Conservation (phyloP, 2,888 invertebrate genomes). For the Tetropium fuscum region DNA sequence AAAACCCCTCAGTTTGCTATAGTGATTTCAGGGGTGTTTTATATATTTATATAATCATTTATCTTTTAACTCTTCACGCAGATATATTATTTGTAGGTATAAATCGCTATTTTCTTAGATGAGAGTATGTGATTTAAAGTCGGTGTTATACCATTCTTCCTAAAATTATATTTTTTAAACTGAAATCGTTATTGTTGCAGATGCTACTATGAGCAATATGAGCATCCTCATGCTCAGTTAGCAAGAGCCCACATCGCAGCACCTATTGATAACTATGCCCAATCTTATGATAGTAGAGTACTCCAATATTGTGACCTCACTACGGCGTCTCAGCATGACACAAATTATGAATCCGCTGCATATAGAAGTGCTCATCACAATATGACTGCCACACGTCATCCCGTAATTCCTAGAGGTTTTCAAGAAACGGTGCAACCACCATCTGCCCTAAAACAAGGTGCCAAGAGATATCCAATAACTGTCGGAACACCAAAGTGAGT, state of each 20-base stretch:
- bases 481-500: conserved; percentile 42
- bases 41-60: too few species aligned
- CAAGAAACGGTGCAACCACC: conserved; percentile 11
- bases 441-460: conserved; percentile 6
- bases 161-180: too few species aligned
- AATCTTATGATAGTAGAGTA: conserved; percentile 1
- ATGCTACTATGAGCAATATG: conserved; percentile 29
- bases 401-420: conserved; percentile 5
- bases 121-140: too few species aligned
- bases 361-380: conserved; percentile 23
- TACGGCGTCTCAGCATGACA: conserved; percentile 17
- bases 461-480: conserved; percentile 35
- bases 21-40: too few species aligned
- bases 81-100: too few species aligned
- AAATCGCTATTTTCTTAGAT: too few species aligned
- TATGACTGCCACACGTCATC: neutral
- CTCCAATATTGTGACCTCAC: conserved; percentile 21
- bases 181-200: conserved; percentile 15
- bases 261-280: neutral
- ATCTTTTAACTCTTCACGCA: too few species aligned
- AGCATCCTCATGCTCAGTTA: conserved; percentile 4
- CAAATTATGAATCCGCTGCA: conserved; percentile 15
- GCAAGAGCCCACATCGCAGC: conserved; percentile 19
- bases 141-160: too few species aligned
- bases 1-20: too few species aligned